Conservation (phyloP, 2,797 vertebrate species). For the Danio jaintianensis region DNA sequence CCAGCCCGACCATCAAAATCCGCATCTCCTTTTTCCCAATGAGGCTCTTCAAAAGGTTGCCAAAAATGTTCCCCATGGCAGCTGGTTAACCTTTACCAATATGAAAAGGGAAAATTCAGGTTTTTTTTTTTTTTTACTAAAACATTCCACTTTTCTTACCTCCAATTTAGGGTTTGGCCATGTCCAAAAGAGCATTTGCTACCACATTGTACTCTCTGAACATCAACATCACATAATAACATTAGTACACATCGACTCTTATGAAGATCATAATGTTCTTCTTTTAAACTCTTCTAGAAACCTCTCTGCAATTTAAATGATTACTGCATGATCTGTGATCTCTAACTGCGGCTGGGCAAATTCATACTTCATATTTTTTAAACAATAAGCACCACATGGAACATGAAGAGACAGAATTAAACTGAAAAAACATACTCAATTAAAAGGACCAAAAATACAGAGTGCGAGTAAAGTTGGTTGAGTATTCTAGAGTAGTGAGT, state of each 20-base stretch:
- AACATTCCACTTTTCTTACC: background rate
- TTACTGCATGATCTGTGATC: conserved; percentile 7
- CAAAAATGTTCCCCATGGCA: conserved; percentile 95
- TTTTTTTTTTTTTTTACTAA: conserved; percentile 31
- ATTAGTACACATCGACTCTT: background rate
- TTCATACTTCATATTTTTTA: conserved; percentile 13
- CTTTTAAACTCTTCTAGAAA: conserved; percentile 4
- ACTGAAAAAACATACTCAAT: no score
- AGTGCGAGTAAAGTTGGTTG: no score
- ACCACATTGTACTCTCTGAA: background rate
- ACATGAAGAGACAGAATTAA: background rate
- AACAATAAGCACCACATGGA: conserved; percentile 4
- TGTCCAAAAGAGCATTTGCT: background rate
- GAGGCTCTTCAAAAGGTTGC: conserved; percentile 93
- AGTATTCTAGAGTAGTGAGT: no score
- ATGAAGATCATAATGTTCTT: background rate
- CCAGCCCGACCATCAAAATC: conserved; percentile 97
- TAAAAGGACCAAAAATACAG: no score
- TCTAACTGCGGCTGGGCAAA: background rate
- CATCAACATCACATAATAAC: background rate
- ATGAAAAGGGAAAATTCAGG: conserved; percentile 36
- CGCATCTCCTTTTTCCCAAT: conserved; percentile 98
- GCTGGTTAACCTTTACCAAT: conserved; percentile 59
- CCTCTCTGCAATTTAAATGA: conserved; percentile 27
- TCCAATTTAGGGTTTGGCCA: background rate